Evolutionary conservation across 2,113 vertebrate genomes (phyloP).

Genomic region (Anser cygnoides): DNA sequence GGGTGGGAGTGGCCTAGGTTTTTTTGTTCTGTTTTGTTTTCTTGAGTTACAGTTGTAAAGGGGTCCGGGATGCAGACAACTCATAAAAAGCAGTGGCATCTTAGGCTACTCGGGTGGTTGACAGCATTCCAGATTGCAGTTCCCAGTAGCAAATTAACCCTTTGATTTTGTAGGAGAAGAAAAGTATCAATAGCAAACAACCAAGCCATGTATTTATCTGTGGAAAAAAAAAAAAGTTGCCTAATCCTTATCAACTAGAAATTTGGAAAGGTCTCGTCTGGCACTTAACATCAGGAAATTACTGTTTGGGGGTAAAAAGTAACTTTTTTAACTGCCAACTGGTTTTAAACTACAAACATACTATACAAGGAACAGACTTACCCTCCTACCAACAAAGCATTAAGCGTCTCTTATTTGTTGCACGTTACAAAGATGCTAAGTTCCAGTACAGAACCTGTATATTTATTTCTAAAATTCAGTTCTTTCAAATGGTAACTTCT

Average conservation of each 20-base stretch:
- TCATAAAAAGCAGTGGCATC: fast-evolving
- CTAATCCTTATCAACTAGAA: not conserved
- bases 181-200: not conserved
- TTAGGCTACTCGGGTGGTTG: not conserved
- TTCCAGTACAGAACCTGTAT: fast-evolving
- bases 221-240: too few relatives aligned
- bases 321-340: not conserved
- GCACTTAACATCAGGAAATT: not conserved
- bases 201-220: not conserved
- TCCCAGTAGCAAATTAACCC: not conserved
- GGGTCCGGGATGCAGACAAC: not conserved
- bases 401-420: not conserved
- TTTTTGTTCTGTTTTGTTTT: not conserved
- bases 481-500: not conserved
- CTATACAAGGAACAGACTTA: not conserved
- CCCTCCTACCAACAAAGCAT: not conserved
- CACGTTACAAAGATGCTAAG: not conserved
- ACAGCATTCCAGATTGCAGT: not conserved
- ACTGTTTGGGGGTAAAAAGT: not conserved
- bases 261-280: not conserved
- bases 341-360: not conserved
- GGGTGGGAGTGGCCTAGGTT: not conserved
- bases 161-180: not conserved
- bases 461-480: not conserved
- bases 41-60: not conserved